phyloP scores from a whole-genome alignment of 2,113 vertebrate genomes.

The Archocentrus centrarchus region DNA sequence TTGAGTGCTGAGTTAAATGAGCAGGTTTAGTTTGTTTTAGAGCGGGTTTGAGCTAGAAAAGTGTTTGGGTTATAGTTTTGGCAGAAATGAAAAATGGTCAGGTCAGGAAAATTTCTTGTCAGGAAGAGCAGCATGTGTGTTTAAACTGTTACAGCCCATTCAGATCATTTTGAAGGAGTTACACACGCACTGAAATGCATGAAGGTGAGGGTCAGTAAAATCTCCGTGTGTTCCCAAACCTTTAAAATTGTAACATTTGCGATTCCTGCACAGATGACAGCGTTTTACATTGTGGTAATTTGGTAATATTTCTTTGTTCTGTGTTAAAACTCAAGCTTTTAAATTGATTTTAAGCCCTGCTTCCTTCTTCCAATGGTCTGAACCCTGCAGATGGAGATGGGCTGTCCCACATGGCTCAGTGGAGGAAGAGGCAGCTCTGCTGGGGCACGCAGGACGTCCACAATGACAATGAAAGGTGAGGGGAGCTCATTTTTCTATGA shows the following conservation, averaged over 20 bases:
- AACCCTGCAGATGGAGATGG: constrained; percentile 79
- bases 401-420: constrained; percentile 85
- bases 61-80: too few relatives aligned
- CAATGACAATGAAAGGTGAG: constrained; percentile 74
- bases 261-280: too few relatives aligned
- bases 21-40: too few relatives aligned
- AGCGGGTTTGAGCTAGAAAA: too few relatives aligned
- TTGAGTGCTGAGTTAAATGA: neutral
- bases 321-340: too few relatives aligned
- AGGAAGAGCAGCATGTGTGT: neutral
- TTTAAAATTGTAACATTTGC: neutral
- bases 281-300: too few relatives aligned
- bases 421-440: constrained; percentile 88
- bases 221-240: neutral
- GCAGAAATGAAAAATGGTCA: too few relatives aligned
- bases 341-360: too few relatives aligned
- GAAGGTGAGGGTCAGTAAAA: neutral
- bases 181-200: too few relatives aligned
- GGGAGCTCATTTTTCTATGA: neutral
- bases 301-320: neutral
- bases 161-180: neutral
- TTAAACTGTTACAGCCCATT: neutral
- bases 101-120: neutral
- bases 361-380: neutral
- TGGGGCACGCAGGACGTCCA: constrained; percentile 87